Base-by-base conservation (phyloP, 2,888 invertebrate species). In the Hetaerina titia region DNA sequence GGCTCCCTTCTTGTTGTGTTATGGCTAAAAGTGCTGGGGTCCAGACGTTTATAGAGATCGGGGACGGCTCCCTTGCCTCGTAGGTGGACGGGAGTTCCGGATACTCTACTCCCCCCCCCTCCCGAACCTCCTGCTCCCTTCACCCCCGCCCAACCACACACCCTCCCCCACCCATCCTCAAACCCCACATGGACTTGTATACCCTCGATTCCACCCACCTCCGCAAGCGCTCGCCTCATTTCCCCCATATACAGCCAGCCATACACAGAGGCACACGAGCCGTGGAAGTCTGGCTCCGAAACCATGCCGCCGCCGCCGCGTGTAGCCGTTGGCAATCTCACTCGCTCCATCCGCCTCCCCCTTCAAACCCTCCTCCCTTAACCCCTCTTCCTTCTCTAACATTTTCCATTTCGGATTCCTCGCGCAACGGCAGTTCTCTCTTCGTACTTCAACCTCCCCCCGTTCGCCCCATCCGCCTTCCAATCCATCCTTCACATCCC, bases 11-110 rank as follows among this genome's bases (percentile, higher is more conserved):
- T 81, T 31, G 31, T n/a, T 69, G 69, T 81, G 81, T 81, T 81
- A 81, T 81, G 81, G 81, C 81, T 81, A 81, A 81, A 81, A 81
- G 81, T 31, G 81, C 81, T 22, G 81, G 45, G 81, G 81, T 81
- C 81, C 81, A 81, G 81, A 81, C 81, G 81, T 81, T 81, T 81
- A 81, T 81, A 81, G 81, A 81, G 81, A 81, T 81, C 31, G 81
- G 81, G 31, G 22, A 17, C 22, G 13, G 22, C 22, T 19, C 31
- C n/a, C 9, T 31, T 81, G n/a, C 7, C 13, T 9, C 22, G 25
- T 31, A 31, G 25, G 13, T 31, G 25, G 25, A 25, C 81, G 81
- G 81, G 81, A 81, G 81, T 81, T 31, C 81, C 81, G 81, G 81
- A 81, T 81, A 11, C 25, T 45, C 45, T 31, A 31, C 31, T 11